Percentiles rank a stretch among this genome's conserved stretches.
These are phyloP conservation scores for Pyralis farinalis DNA, from an alignment of 2,888 invertebrate species.

Conservation along the genomic window DNA sequence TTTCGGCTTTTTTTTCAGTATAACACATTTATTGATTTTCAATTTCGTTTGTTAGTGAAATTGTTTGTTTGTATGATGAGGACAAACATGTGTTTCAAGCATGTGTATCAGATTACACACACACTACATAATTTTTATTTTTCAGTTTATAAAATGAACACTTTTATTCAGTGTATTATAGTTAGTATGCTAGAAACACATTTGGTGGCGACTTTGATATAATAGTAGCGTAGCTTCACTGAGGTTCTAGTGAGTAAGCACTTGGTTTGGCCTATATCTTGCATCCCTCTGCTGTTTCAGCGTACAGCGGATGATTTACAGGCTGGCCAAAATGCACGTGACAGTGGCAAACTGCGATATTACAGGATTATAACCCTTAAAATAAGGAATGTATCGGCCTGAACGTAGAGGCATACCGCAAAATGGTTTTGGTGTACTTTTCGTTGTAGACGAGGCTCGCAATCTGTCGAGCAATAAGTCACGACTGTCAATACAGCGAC, in stretches of 20 bases:
- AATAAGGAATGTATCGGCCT: constrained; percentile 12
- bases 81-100: too few species aligned
- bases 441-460: constrained; percentile 25
- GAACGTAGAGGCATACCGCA: constrained; percentile 12
- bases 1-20: too few species aligned
- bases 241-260: constrained; percentile 17
- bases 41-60: too few species aligned
- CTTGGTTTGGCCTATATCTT: constrained; percentile 17
- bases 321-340: constrained; percentile 14
- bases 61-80: too few species aligned
- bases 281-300: constrained; percentile 15
- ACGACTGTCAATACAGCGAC: constrained; percentile 64
- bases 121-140: too few species aligned
- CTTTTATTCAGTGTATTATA: too few species aligned
- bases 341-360: constrained; percentile 19
- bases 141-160: too few species aligned
- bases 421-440: constrained; percentile 16
- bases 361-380: constrained; percentile 16
- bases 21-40: too few species aligned
- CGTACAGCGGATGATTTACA: constrained; percentile 19
- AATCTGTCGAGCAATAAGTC: constrained; percentile 63
- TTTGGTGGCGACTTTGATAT: constrained; percentile 9
- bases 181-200: too few species aligned
- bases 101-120: too few species aligned
- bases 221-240: constrained; percentile 14